Conservation (phyloP, 2,888 invertebrate genomes). For the Schizotus pectinicornis region DNA sequence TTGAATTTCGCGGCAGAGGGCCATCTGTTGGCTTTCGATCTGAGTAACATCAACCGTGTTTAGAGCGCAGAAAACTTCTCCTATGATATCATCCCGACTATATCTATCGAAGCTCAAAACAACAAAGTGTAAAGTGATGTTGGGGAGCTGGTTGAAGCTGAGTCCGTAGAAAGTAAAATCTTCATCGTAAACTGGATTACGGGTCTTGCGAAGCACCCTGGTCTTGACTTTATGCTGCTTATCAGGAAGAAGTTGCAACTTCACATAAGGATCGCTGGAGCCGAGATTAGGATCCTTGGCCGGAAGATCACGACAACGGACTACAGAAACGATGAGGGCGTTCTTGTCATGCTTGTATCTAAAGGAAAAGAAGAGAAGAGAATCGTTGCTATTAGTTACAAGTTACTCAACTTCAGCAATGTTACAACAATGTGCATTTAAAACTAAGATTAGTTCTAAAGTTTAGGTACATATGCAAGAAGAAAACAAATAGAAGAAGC, state of each 20-base stretch:
- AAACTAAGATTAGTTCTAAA: too few relatives aligned
- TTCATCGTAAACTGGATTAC: constrained; percentile 97
- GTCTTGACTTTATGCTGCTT: constrained; percentile 95
- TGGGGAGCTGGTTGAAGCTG: constrained; percentile 82
- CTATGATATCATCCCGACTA: constrained; percentile 97
- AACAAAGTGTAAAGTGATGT: constrained; percentile 92
- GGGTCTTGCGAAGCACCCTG: constrained; percentile 92
- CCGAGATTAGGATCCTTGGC: constrained; percentile 81
- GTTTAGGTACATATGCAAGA: too few relatives aligned
- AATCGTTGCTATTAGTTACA: too few relatives aligned
- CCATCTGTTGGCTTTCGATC: constrained; percentile 79
- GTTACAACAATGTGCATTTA: too few relatives aligned
- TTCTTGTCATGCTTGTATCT: constrained; percentile 90
- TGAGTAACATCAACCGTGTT: constrained; percentile 70
- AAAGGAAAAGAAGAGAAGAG: constrained; percentile 41
- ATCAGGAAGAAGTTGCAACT: constrained; percentile 95
- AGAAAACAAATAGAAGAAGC: too few relatives aligned
- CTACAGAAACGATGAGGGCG: constrained; percentile 90
- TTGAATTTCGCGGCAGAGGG: constrained; percentile 86
- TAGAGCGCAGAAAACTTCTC: constrained; percentile 91
- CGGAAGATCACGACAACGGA: constrained; percentile 87
- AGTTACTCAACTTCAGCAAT: too few relatives aligned
- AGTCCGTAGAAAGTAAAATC: constrained; percentile 99
- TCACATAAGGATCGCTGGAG: constrained; percentile 96
- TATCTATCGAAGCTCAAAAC: constrained; percentile 96